Conservation (phyloP, 1,140 invertebrate genomes). For the Zaprionus inermis region DNA sequence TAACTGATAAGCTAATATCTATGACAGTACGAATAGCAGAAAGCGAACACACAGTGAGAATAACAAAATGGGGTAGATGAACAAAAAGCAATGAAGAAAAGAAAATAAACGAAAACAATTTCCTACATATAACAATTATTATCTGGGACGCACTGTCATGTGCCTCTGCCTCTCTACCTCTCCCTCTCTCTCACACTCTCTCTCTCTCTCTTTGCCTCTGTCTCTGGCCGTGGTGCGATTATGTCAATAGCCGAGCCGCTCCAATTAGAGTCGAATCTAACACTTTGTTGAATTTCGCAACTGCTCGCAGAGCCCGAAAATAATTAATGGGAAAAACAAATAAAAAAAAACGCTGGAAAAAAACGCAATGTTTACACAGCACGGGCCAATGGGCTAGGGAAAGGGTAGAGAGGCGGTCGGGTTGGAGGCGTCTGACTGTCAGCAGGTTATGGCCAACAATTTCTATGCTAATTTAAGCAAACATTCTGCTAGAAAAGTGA, state of each 20-base stretch:
- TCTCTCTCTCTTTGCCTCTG: not conserved
- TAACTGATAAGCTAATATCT: slow-evolving; percentile 38
- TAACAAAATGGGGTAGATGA: not conserved
- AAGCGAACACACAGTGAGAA: not conserved
- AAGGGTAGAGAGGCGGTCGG: not conserved
- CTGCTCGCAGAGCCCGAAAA: slow-evolving; percentile 34
- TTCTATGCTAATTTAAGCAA: slow-evolving; percentile 47
- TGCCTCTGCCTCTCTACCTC: not conserved
- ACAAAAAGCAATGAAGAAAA: not conserved
- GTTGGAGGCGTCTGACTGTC: no score
- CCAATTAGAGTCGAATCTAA: slow-evolving; percentile 26
- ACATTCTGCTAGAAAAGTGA: not conserved
- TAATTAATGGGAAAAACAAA: slow-evolving; percentile 44
- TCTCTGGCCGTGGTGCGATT: slow-evolving; percentile 23
- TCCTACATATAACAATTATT: slow-evolving; percentile 29
- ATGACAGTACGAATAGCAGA: not conserved
- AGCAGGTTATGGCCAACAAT: slow-evolving; percentile 30
- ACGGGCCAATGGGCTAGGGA: not conserved
- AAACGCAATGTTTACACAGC: slow-evolving; percentile 72
- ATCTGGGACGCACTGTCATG: slow-evolving; percentile 40
- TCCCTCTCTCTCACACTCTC: not conserved
- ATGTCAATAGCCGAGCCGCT: slow-evolving; percentile 28
- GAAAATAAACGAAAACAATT: not conserved
- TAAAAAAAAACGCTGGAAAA: slow-evolving; percentile 17
- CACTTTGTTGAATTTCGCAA: slow-evolving; percentile 55